Evolutionary conservation across 2,113 vertebrate species (phyloP).

Genomic region (Pseudorasbora parva): DNA sequence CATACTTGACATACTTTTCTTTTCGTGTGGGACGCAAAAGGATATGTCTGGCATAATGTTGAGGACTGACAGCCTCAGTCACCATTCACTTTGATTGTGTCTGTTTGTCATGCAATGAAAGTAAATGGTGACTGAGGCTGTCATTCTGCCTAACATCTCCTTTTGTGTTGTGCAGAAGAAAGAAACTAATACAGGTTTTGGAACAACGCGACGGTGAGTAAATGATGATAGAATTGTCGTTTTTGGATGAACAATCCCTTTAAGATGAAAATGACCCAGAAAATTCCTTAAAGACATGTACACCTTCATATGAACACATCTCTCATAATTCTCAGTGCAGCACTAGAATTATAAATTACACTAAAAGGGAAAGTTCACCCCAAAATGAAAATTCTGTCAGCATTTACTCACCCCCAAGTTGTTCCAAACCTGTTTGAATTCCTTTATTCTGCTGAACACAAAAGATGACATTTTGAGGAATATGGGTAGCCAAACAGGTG

Average conservation of each 20-base stretch:
- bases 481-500: too few relatives aligned
- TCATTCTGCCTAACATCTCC: slow-evolving; percentile 9
- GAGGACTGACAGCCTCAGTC: not conserved
- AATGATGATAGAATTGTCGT: not conserved
- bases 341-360: not conserved
- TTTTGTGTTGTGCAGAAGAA: not conserved
- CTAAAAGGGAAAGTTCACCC: not conserved
- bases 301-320: not conserved
- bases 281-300: not conserved
- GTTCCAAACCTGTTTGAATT: too few relatives aligned
- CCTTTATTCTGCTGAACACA: too few relatives aligned
- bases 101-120: slow-evolving; percentile 23
- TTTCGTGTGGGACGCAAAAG: not conserved
- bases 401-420: too few relatives aligned
- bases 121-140: not conserved
- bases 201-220: not conserved
- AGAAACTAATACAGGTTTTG: not conserved
- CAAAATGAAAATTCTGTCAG: too few relatives aligned
- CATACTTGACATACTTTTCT: not conserved
- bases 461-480: too few relatives aligned
- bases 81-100: not conserved
- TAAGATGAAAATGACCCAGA: not conserved
- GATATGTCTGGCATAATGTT: not conserved
- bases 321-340: not conserved
- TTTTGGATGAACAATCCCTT: not conserved